Evolutionary conservation across 1,140 invertebrate species (phyloP), one percentile per base, ranked within the genome.

Genomic region (Saccostrea cuccullata): DNA sequence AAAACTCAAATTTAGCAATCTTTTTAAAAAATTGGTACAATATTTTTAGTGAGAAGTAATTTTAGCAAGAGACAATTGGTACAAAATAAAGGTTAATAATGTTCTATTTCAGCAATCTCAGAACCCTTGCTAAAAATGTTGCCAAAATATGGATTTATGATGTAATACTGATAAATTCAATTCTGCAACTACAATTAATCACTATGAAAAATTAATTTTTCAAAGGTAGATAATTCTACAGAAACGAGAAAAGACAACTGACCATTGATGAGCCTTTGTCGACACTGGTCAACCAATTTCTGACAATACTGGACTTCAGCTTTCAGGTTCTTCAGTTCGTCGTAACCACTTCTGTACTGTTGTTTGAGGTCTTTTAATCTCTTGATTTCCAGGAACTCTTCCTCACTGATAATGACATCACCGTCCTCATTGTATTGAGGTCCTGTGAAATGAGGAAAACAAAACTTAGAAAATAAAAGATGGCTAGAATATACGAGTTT

Each of bases 241-340:
- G n/a, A 0, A 13, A 60, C 64, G 15, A 84, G 13, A 82, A 9
- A 17, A 86, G 47, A 2, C 15, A 36, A 73, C 87, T 88, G 85
- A 95, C 95, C 95, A 92, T 95, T 93, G 55, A 95, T 93, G 15
- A 95, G 90, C 60, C 91, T 91, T 55, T 95, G 94, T 86, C 95
- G 89, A 90, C 95, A 95, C 89, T 95, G 94, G 87, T 95, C 94
- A 1, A 95, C 95, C 58, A 95, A 87, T 87, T 94, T 94, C 91
- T 95, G 95, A 87, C 95, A 95, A 91, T 95, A 95, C 90, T 94
- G 91, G 13, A 95, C 93, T 89, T 95, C 94, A 36, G 93, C 91
- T 90, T 94, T 95, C 0, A 95, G 89, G 26, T 92, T 91, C 89
- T 94, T 94, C n/a, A 95, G 92, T 86, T 94, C 92, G 64, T 95